Percentiles rank a stretch among this genome's conserved stretches.
phyloP scores from a whole-genome alignment of 2,113 vertebrate species.

The Campylomormyrus tamandua region DNA sequence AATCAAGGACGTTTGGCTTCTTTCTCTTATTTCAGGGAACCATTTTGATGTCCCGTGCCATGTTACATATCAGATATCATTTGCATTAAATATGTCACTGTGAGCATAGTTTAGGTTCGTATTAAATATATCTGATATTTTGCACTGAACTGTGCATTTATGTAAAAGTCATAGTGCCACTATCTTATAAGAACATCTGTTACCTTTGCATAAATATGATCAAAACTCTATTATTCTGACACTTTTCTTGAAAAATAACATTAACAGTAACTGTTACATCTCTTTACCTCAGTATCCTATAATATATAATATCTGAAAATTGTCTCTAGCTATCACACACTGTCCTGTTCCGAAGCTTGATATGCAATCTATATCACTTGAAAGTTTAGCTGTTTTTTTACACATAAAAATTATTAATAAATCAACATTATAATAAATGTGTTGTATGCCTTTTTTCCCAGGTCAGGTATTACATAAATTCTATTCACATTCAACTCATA shows the following conservation, averaged over 20 bases:
- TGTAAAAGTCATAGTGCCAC: not conserved
- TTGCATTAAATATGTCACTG: not conserved
- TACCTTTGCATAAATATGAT: not conserved
- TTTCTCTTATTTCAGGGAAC: not conserved
- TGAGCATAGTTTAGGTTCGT: not conserved
- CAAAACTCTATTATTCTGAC: not conserved
- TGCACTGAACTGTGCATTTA: not conserved
- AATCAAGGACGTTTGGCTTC: not conserved
- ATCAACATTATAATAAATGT: not conserved
- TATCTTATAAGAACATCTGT: not conserved
- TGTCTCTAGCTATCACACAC: not conserved
- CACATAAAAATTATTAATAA: not conserved
- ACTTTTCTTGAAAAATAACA: not conserved
- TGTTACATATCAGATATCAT: not conserved
- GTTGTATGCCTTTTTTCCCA: not conserved
- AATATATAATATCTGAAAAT: not conserved
- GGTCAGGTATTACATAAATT: slow-evolving; percentile 3
- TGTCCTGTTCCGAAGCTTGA: not conserved
- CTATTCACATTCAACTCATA: not conserved
- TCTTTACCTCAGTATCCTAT: not conserved
- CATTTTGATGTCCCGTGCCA: not conserved
- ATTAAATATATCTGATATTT: slow-evolving; percentile 3
- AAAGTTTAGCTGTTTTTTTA: not conserved
- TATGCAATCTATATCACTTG: not conserved
- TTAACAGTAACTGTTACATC: not conserved